These are phyloP conservation scores for Selene dorsalis DNA, from an alignment of 2,797 vertebrate genomes.

Conservation along the genomic window DNA sequence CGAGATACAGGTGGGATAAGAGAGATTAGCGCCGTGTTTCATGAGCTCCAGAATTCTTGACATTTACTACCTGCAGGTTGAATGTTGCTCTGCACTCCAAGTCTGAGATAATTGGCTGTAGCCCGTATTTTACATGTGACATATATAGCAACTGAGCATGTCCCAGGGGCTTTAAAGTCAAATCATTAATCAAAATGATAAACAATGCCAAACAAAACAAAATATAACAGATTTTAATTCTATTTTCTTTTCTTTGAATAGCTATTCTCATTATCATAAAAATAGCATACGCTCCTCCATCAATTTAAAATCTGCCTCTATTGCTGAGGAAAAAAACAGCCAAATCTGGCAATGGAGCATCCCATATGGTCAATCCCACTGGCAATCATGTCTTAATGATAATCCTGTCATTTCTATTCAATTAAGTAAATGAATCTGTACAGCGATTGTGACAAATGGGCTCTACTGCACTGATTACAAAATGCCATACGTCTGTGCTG, in stretches of 20 bases:
- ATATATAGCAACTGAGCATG: background rate
- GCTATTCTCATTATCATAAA: conserved; percentile 19
- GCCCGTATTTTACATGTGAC: conserved; percentile 7
- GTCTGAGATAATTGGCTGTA: background rate
- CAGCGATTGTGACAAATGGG: conserved; percentile 31
- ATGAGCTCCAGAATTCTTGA: conserved; percentile 11
- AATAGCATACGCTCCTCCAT: conserved; percentile 26
- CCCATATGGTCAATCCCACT: conserved; percentile 42
- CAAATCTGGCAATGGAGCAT: conserved; percentile 43
- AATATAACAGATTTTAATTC: background rate
- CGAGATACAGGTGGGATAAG: conserved; percentile 32
- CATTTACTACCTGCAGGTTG: conserved; percentile 8
- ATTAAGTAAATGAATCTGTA: conserved; percentile 7
- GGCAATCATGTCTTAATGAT: conserved; percentile 49
- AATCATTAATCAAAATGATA: conserved; percentile 8
- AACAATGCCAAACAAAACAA: background rate
- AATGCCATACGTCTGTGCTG: conserved; percentile 12
- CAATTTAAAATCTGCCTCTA: conserved; percentile 37
- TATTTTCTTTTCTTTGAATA: conserved; percentile 18
- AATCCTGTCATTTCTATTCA: conserved; percentile 8
- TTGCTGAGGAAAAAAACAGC: conserved; percentile 25
- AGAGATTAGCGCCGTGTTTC: conserved; percentile 21
- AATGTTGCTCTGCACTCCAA: conserved; percentile 5
- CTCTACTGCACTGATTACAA: conserved; percentile 13
- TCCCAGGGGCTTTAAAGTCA: background rate